A percentile compares a stretch with the other conserved stretches of the same genome.
Conservation (phyloP, 2,113 vertebrate species). For the Leucosticte australis region DNA sequence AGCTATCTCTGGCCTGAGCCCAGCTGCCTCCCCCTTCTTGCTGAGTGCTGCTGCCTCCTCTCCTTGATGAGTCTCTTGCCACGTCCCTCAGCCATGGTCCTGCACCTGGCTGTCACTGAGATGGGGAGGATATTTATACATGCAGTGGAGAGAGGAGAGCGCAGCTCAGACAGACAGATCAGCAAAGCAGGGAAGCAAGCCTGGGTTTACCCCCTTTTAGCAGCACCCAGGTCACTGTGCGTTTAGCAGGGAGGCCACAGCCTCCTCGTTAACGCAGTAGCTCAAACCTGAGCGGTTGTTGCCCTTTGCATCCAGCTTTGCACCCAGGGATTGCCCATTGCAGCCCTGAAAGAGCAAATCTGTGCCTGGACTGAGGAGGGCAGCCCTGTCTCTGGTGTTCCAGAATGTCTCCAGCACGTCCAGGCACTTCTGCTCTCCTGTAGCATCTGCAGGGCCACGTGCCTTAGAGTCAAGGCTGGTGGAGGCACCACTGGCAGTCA, state of each 20-base stretch:
- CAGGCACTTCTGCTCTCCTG: neutral
- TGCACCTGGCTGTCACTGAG: neutral
- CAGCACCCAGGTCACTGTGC: neutral
- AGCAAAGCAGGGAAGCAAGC: neutral
- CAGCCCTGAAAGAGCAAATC: neutral
- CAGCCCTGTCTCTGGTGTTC: neutral
- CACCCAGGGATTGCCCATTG: neutral
- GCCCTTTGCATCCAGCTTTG: neutral
- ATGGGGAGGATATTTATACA: constrained; percentile 24
- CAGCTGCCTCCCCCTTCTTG: neutral
- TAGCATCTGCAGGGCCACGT: neutral
- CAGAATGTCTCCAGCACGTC: rapidly evolving
- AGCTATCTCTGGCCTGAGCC: neutral
- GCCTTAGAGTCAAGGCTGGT: rapidly evolving
- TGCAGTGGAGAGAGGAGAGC: neutral
- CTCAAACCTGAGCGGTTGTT: neutral
- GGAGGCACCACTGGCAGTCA: neutral
- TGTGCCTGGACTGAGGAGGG: neutral
- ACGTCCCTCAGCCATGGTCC: neutral
- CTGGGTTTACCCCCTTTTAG: neutral
- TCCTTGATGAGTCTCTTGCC: neutral
- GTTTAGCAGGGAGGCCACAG: neutral
- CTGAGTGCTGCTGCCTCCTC: neutral
- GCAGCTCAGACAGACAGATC: neutral
- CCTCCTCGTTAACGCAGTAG: rapidly evolving